Evolutionary conservation across 1,140 invertebrate genomes (phyloP), one percentile per base, ranked within the genome.

Genomic region (Zaprionus ghesquierei): DNA sequence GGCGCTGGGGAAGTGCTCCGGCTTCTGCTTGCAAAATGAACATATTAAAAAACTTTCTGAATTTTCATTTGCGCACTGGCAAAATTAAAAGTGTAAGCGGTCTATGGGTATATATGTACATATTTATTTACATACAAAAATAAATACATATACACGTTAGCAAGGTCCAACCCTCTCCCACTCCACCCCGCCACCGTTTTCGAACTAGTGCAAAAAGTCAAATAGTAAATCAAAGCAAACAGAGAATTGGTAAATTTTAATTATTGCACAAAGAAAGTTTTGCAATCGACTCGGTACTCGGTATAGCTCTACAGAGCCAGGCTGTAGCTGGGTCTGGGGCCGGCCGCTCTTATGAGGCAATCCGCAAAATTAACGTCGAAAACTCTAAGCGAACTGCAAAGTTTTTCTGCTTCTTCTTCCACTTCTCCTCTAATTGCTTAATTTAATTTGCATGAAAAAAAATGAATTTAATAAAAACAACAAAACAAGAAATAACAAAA

Each of bases 361-460:
- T 51, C 29, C 22, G 33, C 41, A 44, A 53, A 70, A 64, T 70
- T 46, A 71, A 59, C 38, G 64, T 62, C 56, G 49, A 63, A 56
- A 69, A 73, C 41, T 70, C 61, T 59, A 72, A 62, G 18, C 15
- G 20, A 22, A 31, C 31, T 54, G 53, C 23, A 35, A 31, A 29
- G 35, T 29, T 31, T 69, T 69, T 54, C 18, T 61, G 27, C 3
- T 49, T 27, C 18, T 29, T 12, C 25, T 41, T 18, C 41, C 10
- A 22, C 41, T 65, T 46, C 29, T 33, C 59, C 59, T 69, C 70
- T 87, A 87, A 87, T 87, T 87, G 79, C 84, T 84, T 87, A 89
- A 87, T 84, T 89, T 56, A 71, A 89, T 87, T 87, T 87, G 85
- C 84, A 87, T 87, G 73, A 75, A 31, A 51, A 63, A 71, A 54